Conservation (phyloP, 2,113 vertebrate genomes). For the Tachysurus vachellii region DNA sequence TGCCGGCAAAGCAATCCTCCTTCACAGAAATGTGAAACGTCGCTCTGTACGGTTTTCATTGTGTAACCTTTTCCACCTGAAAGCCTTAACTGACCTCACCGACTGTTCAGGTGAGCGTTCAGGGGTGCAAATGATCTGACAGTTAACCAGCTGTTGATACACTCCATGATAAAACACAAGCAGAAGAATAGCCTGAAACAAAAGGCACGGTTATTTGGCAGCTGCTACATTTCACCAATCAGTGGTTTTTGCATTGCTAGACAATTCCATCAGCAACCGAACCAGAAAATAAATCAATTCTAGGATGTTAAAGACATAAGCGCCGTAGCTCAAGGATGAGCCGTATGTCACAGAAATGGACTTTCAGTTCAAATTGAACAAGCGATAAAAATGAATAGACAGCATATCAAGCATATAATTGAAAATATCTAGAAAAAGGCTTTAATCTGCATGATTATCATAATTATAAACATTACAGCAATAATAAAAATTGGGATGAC, state of each 20-base stretch:
- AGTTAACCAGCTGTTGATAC: neutral
- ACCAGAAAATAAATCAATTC: neutral
- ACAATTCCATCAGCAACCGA: neutral
- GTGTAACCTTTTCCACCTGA: neutral
- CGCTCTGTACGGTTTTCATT: neutral
- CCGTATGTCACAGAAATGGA: neutral
- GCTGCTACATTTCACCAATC: neutral
- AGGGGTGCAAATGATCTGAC: neutral
- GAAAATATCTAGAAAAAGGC: constrained; percentile 26
- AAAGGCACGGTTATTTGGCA: neutral
- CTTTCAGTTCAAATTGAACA: neutral
- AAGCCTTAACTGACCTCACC: neutral
- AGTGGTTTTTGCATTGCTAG: neutral
- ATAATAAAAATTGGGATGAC: neutral
- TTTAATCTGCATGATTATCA: constrained; percentile 17
- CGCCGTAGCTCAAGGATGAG: neutral
- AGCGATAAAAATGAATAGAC: neutral
- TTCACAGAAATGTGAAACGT: too few relatives aligned
- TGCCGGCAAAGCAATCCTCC: neutral
- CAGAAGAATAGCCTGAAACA: neutral
- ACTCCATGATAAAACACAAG: neutral
- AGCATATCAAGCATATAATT: neutral
- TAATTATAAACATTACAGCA: neutral
- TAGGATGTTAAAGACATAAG: neutral
- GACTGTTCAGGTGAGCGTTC: neutral